Base-by-base conservation (phyloP, 2,888 invertebrate species). In the Rutpela maculata region DNA sequence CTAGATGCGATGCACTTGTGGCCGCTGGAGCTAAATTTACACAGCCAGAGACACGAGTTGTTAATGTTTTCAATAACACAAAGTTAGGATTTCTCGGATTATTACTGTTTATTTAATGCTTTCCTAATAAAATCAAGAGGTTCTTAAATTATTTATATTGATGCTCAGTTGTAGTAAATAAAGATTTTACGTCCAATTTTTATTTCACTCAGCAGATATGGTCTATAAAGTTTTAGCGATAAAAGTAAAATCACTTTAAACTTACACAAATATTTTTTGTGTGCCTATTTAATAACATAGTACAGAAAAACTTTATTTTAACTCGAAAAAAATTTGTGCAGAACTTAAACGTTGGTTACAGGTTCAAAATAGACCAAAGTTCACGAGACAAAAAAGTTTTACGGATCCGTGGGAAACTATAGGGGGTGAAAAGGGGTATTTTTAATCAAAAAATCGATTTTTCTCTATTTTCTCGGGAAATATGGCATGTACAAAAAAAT, bases 1-100 rank as follows among this genome's bases (percentile, higher is more conserved):
- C 35, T 26, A 62, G 22, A 59, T 60, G 19, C 31, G 31, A 62
- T 62, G 62, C 62, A 63, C 35, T 63, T 63, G 17, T 10, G 35
- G 22, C 1, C 22, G 4, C 22, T 26, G 22, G 10, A 18, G 6
- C 62, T 63, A 63, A 63, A 63, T 63, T 35, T 63, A 63, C 7
- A 31, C 31, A 11, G n/a, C 62, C 6, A 63, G 31, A 62, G 15
- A 31, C n/a, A 63, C 6, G 35, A 35, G 15, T 9, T 35, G 11
- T 18, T 9, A 9, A 18, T 12, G 19, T 17, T 17, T 11, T 35
- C 17, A 35, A 9, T 6, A 35, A 10, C 1, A 31, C n/a, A 35
- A 63, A 17, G 5, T 31, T 31, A 63, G 35, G 11, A 35, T 9
- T 12, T n/a, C 31, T 22, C 31, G 9, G 1, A 35, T 31, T 35